Conservation (phyloP, 2,888 invertebrate species). For the Mesorhabditis spiculigera region DNA sequence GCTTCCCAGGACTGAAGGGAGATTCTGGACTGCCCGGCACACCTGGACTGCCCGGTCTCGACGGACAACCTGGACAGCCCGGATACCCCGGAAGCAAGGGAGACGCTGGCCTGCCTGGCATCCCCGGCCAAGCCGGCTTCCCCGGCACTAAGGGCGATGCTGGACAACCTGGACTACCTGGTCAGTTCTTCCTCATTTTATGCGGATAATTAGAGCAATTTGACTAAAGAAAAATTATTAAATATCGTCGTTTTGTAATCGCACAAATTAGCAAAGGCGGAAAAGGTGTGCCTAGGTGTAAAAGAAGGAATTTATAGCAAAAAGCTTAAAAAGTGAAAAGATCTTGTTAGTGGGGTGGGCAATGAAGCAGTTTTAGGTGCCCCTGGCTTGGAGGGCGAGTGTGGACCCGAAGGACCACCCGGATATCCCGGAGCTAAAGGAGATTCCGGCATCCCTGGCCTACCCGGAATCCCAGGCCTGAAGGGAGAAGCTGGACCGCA, state of each 20-base stretch:
- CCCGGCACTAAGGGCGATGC: slow-evolving; percentile 51
- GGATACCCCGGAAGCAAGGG: slow-evolving; percentile 41
- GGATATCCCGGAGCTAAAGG: slow-evolving; percentile 39
- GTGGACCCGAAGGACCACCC: slow-evolving; percentile 58
- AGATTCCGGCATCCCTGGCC: slow-evolving; percentile 14
- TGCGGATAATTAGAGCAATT: slow-evolving; percentile 62
- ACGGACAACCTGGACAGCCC: slow-evolving; percentile 40
- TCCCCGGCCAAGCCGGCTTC: slow-evolving; percentile 44
- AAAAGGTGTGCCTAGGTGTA: no score
- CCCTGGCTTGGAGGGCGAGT: slow-evolving; percentile 65
- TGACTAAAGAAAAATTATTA: slow-evolving; percentile 19
- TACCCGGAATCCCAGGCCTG: slow-evolving; percentile 39
- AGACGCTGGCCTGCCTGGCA: slow-evolving; percentile 27
- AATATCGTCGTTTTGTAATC: not conserved
- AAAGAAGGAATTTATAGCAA: no score
- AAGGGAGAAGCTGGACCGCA: slow-evolving; percentile 60
- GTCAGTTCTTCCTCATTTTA: slow-evolving; percentile 6
- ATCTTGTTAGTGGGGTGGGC: slow-evolving; percentile 18
- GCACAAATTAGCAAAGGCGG: no score
- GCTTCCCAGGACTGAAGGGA: slow-evolving; percentile 62
- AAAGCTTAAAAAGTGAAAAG: no score
- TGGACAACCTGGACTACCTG: slow-evolving; percentile 48
- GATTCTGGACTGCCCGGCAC: slow-evolving; percentile 36
- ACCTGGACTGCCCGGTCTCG: slow-evolving; percentile 33
- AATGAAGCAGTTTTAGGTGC: slow-evolving; percentile 60